These are phyloP conservation scores for Laothoe populi DNA, from an alignment of 2,888 invertebrate species.

Conservation along the genomic window DNA sequence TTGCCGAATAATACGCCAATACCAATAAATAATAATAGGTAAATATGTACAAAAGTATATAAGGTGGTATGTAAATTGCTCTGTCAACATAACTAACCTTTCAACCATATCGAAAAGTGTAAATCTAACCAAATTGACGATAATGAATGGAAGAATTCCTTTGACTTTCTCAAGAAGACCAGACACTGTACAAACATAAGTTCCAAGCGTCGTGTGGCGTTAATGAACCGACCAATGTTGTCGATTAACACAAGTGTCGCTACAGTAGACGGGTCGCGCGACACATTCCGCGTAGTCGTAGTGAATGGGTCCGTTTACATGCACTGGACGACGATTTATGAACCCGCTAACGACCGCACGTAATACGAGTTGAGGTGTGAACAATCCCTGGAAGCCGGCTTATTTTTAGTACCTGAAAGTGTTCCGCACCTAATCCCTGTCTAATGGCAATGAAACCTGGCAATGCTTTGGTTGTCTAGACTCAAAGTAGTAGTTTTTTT, in stretches of 20 bases:
- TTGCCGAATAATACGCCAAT: too few species aligned
- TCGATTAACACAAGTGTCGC: slow-evolving; percentile 20
- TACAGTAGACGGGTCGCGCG: background rate
- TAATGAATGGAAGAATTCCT: slow-evolving; percentile 8
- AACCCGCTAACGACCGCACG: slow-evolving; percentile 36
- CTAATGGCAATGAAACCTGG: slow-evolving; percentile 27
- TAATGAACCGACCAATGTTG: slow-evolving; percentile 14
- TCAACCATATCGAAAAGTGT: slow-evolving; percentile 3
- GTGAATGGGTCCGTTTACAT: slow-evolving; percentile 39
- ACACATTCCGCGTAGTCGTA: slow-evolving; percentile 38
- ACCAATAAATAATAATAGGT: too few species aligned
- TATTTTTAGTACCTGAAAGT: slow-evolving; percentile 58
- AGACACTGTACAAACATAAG: slow-evolving; percentile 7
- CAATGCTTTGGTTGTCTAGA: slow-evolving; percentile 20
- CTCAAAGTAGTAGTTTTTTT: slow-evolving; percentile 8
- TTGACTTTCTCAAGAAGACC: slow-evolving; percentile 10
- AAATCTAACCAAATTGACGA: slow-evolving; percentile 11
- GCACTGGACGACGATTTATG: slow-evolving; percentile 49
- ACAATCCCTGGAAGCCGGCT: slow-evolving; percentile 52
- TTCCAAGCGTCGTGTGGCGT: slow-evolving; percentile 19
- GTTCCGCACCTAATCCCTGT: slow-evolving; percentile 49
- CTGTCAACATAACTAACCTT: background rate
- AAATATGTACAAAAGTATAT: background rate
- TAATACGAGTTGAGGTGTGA: slow-evolving; percentile 58
- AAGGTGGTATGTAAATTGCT: background rate